Evolutionary conservation across 2,113 vertebrate genomes (phyloP).

Genomic region (Oryzias curvinotus): DNA sequence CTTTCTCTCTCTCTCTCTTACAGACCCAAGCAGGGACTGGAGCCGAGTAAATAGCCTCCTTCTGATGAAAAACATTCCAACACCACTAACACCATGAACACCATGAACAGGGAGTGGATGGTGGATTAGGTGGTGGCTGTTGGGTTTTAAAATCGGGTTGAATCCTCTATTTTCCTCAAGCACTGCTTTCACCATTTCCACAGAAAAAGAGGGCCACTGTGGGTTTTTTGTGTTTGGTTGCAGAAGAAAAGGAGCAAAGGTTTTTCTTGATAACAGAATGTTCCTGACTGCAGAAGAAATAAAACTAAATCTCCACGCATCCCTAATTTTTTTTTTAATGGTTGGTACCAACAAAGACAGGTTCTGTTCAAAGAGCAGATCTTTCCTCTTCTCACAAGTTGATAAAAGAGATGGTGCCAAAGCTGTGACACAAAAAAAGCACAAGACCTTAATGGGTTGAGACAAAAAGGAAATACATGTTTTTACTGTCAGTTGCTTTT

Average conservation of each 20-base stretch:
- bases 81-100: slow-evolving; percentile 54
- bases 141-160: slow-evolving; percentile 64
- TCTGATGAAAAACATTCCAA: slow-evolving; percentile 73
- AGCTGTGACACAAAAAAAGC: neutral
- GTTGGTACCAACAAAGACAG: neutral
- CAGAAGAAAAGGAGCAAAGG: slow-evolving; percentile 27
- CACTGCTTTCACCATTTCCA: slow-evolving; percentile 58
- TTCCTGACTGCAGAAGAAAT: slow-evolving; percentile 21
- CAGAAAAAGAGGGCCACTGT: slow-evolving; percentile 34
- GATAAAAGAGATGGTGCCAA: neutral
- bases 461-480: slow-evolving; percentile 1
- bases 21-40: slow-evolving; percentile 42
- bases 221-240: slow-evolving; percentile 36
- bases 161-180: slow-evolving; percentile 39
- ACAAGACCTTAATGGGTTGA: neutral
- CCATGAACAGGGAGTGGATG: slow-evolving; percentile 46
- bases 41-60: slow-evolving; percentile 64
- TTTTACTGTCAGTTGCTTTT: neutral
- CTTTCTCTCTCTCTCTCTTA: slow-evolving; percentile 45
- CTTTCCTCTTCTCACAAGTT: neutral
- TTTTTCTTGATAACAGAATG: slow-evolving; percentile 34
- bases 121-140: slow-evolving; percentile 34
- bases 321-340: neutral
- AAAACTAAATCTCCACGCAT: slow-evolving; percentile 9
- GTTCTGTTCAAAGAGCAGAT: slow-evolving; percentile 1